Evolutionary conservation across 2,888 invertebrate genomes (phyloP), one percentile per base, ranked within the genome.

Genomic region (Phortica magna): DNA sequence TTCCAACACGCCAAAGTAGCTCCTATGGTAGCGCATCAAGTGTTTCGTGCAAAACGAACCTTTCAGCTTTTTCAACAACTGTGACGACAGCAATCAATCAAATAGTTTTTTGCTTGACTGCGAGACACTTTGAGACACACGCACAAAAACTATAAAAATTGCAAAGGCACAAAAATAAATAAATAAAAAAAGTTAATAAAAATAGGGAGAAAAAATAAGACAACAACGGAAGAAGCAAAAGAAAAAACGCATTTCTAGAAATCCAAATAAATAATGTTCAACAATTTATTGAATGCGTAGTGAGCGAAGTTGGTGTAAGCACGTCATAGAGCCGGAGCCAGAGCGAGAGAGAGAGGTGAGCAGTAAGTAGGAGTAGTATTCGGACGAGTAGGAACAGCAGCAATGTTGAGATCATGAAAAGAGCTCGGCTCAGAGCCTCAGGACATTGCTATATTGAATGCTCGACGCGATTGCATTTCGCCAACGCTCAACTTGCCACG

Each of bases 401-500:
- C 31, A 31, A 31, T 4, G 31, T 65, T 31, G 9, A 65, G 31
- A 39, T 12, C 22, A 19, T 61, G 17, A 9, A 61, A 17, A 22
- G 61, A 17, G 31, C 31, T 31, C 61, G 61, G 12, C 4, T n/a
- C 9, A 22, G 17, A n/a, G 9, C 9, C 61, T 19, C 17, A 61
- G 61, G n/a, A n/a, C 61, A 9, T 22, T 17, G 4, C 10, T 61
- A 7, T 19, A 9, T n/a, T 57, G 31, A 61, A 84, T 83, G 85
- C 74, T 68, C 73, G 78, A 83, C 48, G 78, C 83, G 14, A 48
- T 9, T 14, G 48, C 48, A 48, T 48, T 48, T 9, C 48, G 48
- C 48, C 48, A 48, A 48, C 48, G 48, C 48, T 48, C 48, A 48
- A 48, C 48, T 9, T 14, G 48, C 48, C 43, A 43, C 43, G 43